phyloP scores from a whole-genome alignment of 2,113 vertebrate genomes.

The Xyrauchen texanus region DNA sequence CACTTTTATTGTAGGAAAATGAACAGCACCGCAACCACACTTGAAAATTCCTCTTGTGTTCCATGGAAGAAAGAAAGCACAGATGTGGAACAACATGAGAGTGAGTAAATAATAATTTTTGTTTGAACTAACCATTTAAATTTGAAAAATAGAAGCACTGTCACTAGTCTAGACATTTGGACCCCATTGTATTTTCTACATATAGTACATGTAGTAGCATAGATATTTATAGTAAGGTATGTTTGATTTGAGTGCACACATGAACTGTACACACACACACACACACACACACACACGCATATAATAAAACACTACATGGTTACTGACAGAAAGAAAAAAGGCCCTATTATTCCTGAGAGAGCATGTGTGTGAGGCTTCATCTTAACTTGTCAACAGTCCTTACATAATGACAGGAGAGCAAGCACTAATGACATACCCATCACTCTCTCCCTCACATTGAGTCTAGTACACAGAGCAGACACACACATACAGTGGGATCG shows the following conservation, averaged over 20 bases:
- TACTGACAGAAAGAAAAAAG: conserved; percentile 44
- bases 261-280: too few relatives aligned
- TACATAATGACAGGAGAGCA: conserved; percentile 62
- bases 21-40: too few relatives aligned
- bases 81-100: too few relatives aligned
- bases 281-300: neutral
- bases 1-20: too few relatives aligned
- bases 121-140: too few relatives aligned
- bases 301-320: conserved; percentile 40
- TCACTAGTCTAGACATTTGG: too few relatives aligned
- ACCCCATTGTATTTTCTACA: neutral
- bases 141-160: too few relatives aligned
- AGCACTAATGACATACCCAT: conserved; percentile 63
- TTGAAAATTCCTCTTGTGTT: too few relatives aligned
- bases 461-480: neutral
- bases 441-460: conserved; percentile 52
- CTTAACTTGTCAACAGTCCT: conserved; percentile 70
- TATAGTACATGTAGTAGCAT: neutral
- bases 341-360: conserved; percentile 27
- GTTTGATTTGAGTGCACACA: conserved; percentile 1
- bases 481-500: conserved; percentile 45
- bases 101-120: too few relatives aligned
- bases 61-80: too few relatives aligned
- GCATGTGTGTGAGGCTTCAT: conserved; percentile 62
- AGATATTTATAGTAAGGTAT: too few relatives aligned